Evolutionary conservation across 1,140 invertebrate genomes (phyloP), one percentile per base, ranked within the genome.

Genomic region (Atopsyche davidsoni): DNA sequence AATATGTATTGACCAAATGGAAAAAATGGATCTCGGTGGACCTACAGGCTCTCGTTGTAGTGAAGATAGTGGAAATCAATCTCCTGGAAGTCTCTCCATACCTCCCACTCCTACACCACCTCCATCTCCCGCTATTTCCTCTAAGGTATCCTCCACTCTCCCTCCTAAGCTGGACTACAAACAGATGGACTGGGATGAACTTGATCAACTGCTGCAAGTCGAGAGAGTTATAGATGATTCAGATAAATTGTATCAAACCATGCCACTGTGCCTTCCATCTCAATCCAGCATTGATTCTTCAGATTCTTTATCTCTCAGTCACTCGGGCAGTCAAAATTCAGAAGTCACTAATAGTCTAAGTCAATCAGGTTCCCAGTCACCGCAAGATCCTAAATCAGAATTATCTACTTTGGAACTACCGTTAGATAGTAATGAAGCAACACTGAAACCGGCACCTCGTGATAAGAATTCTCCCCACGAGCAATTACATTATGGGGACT

Each of bases 231-330:
- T 80, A 18, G 78, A 81, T 46, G 76, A 82, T 31, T 72, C 73
- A 42, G 77, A 81, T 35, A 85, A 85, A 64, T 61, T 81, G 10
- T 86, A 84, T 64, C 80, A 81, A 69, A 86, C 83, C 2, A 82
- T 86, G 79, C 83, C 83, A 0, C 72, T 76, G n/a, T 75, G 72
- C 62, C 61, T 84, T 34, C 76, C 78, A 2, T 82, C 79, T 2
- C 75, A 72, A 57, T 68, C 68, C 40, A 75, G 75, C 55, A 64
- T 71, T 54, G 72, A 72, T 52, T 70, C 60, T 47, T 46, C 48
- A 35, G 56, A 50, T 47, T 55, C 63, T 46, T 54, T 59, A 16
- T 55, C 62, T 50, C 64, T 62, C 0, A 58, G 48, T 36, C 62
- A 66, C 31, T 65, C 64, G 7, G 68, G 56, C 45, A 50, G 62